phyloP scores from a whole-genome alignment of 2,113 vertebrate species.

The Hippotragus niger region DNA sequence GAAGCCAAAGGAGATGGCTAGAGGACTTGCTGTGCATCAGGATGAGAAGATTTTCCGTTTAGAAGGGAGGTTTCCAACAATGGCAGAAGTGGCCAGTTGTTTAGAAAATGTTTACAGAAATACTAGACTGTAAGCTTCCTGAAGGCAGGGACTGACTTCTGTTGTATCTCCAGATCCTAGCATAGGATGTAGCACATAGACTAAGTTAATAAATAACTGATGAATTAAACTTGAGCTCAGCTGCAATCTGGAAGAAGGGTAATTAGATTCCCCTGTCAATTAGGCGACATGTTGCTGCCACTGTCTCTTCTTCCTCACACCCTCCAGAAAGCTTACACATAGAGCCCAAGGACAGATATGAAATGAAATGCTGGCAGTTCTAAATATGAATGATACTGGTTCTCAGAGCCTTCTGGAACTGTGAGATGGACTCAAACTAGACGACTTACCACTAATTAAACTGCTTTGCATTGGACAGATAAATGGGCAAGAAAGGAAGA shows the following conservation, averaged over 20 bases:
- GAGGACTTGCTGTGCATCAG: not conserved
- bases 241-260: not conserved
- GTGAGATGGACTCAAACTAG: not conserved
- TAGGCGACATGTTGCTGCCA: not conserved
- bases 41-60: not conserved
- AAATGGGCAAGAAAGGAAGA: not conserved
- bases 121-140: not conserved
- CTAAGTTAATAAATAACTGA: not conserved
- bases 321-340: not conserved
- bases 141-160: not conserved
- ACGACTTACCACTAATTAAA: not conserved
- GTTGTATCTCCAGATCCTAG: not conserved
- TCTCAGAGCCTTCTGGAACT: not conserved
- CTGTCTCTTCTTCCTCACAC: not conserved
- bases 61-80: not conserved
- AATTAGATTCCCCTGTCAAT: not conserved
- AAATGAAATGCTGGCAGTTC: not conserved
- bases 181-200: not conserved
- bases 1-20: constrained; percentile 23
- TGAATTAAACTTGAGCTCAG: not conserved
- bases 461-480: not conserved
- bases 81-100: not conserved
- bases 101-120: not conserved
- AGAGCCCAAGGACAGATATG: not conserved
- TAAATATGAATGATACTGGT: not conserved